Percentiles rank a stretch among this genome's conserved stretches.
Conservation (phyloP, 2,797 vertebrate genomes). For the Menidia menidia region DNA sequence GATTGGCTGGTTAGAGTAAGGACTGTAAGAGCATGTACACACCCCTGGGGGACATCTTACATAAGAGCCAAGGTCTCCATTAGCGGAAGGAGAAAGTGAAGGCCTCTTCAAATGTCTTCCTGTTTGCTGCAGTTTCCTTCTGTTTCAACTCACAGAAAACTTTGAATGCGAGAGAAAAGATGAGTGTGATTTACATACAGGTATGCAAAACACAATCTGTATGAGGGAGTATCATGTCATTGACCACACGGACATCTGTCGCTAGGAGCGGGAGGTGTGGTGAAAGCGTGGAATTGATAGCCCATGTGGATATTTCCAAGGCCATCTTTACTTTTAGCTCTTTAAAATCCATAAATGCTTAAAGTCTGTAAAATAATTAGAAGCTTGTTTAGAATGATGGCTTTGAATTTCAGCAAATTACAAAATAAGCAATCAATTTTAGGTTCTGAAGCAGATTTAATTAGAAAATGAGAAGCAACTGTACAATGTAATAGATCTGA, state of each 20-base stretch:
- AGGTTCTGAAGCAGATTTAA: background rate
- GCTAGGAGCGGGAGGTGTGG: background rate
- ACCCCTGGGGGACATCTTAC: conserved; percentile 56
- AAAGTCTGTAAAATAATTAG: background rate
- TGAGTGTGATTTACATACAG: conserved; percentile 9
- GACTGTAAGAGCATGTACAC: conserved; percentile 30
- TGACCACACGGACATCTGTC: background rate
- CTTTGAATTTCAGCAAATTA: background rate
- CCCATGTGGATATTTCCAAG: background rate
- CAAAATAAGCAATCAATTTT: background rate
- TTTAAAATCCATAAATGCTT: background rate
- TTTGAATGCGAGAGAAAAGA: background rate
- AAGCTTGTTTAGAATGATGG: background rate
- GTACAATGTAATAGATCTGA: conserved; percentile 1
- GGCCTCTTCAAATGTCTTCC: conserved; percentile 7
- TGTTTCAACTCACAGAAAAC: conserved; percentile 28
- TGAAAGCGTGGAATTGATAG: background rate
- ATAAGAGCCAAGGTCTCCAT: conserved; percentile 56
- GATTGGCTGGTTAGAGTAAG: conserved; percentile 57
- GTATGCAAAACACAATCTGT: background rate
- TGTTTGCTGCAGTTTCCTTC: conserved; percentile 4
- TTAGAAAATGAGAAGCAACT: background rate
- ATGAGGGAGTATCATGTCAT: background rate
- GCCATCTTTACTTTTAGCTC: background rate
- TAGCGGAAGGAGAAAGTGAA: conserved; percentile 14